Percentiles rank a stretch among this genome's conserved stretches.
phyloP scores from a whole-genome alignment of 2,888 invertebrate genomes.

The Drosophila neotestacea region DNA sequence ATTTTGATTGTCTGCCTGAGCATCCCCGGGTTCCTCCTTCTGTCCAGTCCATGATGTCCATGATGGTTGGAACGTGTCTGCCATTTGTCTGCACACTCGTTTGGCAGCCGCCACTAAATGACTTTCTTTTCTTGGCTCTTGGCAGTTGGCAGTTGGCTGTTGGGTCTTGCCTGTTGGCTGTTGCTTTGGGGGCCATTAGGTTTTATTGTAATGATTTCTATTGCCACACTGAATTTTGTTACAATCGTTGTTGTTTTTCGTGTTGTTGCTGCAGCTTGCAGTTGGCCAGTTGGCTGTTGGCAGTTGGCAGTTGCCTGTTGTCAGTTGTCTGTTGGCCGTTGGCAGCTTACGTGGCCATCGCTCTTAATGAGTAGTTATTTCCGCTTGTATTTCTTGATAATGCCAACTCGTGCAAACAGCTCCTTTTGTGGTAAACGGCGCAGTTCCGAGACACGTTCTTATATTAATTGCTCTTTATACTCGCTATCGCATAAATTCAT shows the following conservation, averaged over 20 bases:
- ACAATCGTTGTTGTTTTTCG: conserved; percentile 30
- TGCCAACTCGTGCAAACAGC: conserved; percentile 65
- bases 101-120: conserved; percentile 69
- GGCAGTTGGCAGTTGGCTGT: conserved; percentile 19
- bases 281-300: conserved; percentile 19
- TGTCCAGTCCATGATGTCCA: conserved; percentile 9
- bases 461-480: conserved; percentile 66
- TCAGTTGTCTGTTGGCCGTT: conserved; percentile 40
- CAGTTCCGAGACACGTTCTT: conserved; percentile 60
- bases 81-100: conserved; percentile 76
- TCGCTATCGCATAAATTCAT: conserved; percentile 58
- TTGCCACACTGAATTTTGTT: conserved; percentile 60
- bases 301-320: conserved; percentile 37
- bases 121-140: conserved; percentile 71
- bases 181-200: conserved; percentile 74
- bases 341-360: conserved; percentile 75
- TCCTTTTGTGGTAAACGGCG: conserved; percentile 58
- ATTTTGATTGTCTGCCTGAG: conserved; percentile 76
- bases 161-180: conserved; percentile 56
- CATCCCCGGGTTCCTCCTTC: conserved; percentile 8
- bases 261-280: conserved; percentile 35
- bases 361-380: conserved; percentile 78
- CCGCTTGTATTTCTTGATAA: conserved; percentile 78
- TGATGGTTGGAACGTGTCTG: conserved; percentile 75
- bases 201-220: conserved; percentile 81